Evolutionary conservation across 64 coral and sea anemone species (phyloP).

Genomic region (Pocillopora damicornis): DNA sequence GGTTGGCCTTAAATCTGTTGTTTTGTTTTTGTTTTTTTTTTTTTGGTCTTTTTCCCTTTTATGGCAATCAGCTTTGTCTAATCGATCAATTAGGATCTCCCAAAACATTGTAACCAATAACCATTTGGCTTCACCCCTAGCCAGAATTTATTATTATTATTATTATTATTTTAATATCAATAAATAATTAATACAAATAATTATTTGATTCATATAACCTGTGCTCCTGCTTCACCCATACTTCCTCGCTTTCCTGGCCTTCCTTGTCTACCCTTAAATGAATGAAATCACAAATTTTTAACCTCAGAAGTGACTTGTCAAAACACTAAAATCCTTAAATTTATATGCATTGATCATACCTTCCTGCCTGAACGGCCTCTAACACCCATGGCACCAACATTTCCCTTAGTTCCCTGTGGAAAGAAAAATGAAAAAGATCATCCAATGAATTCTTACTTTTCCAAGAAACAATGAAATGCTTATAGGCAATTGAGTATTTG

Average conservation of each 20-base stretch:
- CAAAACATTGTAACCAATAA: too few relatives aligned
- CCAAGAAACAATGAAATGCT: too few relatives aligned
- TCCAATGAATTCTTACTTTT: too few relatives aligned
- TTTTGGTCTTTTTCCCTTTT: too few relatives aligned
- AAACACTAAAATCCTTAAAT: neutral
- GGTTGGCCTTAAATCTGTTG: too few relatives aligned
- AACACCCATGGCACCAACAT: neutral
- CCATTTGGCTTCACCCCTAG: neutral
- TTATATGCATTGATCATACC: neutral
- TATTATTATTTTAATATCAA: neutral
- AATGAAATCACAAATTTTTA: neutral
- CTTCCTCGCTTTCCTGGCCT: neutral
- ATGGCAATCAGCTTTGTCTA: too few relatives aligned
- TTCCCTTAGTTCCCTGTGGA: neutral
- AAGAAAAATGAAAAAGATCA: neutral
- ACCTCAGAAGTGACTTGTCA: neutral
- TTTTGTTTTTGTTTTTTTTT: too few relatives aligned
- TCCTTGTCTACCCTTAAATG: slow-evolving; percentile 1
- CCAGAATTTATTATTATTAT: too few relatives aligned
- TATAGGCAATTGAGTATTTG: too few relatives aligned
- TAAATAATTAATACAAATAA: neutral
- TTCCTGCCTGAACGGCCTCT: neutral
- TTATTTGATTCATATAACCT: neutral
- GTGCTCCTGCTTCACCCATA: neutral
- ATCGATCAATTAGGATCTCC: too few relatives aligned